Conservation (phyloP, 2,113 vertebrate species). For the Fregata magnificens region DNA sequence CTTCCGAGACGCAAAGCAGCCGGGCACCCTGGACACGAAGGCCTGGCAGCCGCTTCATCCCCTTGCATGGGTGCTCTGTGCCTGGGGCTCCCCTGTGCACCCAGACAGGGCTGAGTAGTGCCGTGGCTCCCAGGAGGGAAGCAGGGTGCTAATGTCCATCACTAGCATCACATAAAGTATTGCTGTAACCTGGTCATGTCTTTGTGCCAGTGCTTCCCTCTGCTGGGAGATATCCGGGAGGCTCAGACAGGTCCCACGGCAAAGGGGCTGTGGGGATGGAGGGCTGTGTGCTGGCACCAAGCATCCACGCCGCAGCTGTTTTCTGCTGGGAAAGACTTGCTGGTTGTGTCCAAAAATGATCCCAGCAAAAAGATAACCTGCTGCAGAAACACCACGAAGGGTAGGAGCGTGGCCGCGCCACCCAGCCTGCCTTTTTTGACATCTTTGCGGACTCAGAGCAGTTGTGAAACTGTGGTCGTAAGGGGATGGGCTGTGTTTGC, state of each 20-base stretch:
- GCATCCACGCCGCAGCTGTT: neutral
- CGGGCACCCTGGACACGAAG: neutral
- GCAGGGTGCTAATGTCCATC: neutral
- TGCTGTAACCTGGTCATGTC: neutral
- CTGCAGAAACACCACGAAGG: neutral
- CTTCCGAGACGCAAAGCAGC: neutral
- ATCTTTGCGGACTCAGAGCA: neutral
- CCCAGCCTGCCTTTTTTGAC: neutral
- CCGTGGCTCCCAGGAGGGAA: neutral
- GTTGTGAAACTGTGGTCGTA: neutral
- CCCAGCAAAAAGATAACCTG: neutral
- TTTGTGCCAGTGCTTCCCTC: neutral
- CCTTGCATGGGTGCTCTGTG: neutral
- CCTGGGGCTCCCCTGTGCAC: neutral
- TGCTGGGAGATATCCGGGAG: neutral
- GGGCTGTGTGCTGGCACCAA: neutral
- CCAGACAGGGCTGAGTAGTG: neutral
- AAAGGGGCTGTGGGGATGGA: neutral
- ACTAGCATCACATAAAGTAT: neutral
- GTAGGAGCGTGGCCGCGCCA: rapidly evolving
- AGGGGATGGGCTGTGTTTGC: neutral
- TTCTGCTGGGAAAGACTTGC: neutral
- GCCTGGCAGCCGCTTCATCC: neutral
- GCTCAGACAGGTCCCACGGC: neutral
- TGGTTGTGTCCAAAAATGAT: neutral